Conservation (phyloP, 2,797 vertebrate genomes). For the Coccyzus lansbergi region DNA sequence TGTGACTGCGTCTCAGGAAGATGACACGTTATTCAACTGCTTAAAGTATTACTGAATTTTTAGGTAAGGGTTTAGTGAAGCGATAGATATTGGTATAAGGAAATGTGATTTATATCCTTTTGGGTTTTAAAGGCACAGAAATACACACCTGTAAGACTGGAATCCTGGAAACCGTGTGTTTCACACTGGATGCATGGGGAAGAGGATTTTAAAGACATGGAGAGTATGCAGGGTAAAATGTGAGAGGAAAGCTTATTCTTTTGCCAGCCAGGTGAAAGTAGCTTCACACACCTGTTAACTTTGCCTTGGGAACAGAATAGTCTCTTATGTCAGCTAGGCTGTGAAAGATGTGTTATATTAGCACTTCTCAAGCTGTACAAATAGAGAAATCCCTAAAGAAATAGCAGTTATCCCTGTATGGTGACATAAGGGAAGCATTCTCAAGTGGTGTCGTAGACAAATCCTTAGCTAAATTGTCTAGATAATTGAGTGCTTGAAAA, state of each 20-base stretch:
- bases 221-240: background rate
- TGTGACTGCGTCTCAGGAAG: background rate
- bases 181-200: background rate
- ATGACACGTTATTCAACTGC: background rate
- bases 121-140: background rate
- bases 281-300: background rate
- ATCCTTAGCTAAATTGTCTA: background rate
- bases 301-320: background rate
- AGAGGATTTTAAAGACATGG: background rate
- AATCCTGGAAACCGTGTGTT: background rate
- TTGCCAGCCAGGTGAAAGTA: background rate
- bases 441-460: background rate
- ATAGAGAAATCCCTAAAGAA: conserved; percentile 48
- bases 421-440: background rate
- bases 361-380: conserved; percentile 20
- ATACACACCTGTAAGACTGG: background rate
- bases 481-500: background rate
- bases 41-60: background rate
- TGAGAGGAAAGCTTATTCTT: background rate
- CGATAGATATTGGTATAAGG: background rate
- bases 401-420: background rate
- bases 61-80: background rate
- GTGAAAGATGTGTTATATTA: background rate
- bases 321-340: background rate
- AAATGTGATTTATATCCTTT: background rate